phyloP scores from a whole-genome alignment of 2,113 vertebrate species.

The Upupa epops region DNA sequence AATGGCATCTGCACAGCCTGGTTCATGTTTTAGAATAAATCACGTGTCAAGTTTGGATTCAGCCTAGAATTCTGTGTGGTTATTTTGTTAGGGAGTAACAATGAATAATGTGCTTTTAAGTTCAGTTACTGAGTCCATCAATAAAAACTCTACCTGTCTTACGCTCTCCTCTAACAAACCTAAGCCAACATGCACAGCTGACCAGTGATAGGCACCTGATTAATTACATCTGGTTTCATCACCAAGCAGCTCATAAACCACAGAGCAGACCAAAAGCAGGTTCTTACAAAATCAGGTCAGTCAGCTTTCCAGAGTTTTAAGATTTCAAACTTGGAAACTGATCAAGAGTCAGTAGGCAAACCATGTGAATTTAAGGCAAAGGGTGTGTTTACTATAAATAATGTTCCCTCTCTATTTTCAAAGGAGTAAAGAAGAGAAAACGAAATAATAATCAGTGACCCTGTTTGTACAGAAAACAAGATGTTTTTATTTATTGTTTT shows the following conservation, averaged over 20 bases:
- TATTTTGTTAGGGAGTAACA: neutral
- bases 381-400: neutral
- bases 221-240: neutral
- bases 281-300: neutral
- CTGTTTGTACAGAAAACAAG: constrained; percentile 20
- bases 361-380: neutral
- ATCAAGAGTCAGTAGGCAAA: neutral
- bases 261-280: neutral
- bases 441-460: neutral
- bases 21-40: neutral
- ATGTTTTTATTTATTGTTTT: constrained; percentile 49
- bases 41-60: neutral
- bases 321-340: neutral
- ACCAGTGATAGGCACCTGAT: neutral
- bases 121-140: neutral
- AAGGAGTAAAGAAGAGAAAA: neutral
- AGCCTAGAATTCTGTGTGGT: neutral
- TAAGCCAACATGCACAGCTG: neutral
- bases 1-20: neutral
- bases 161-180: neutral
- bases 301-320: neutral
- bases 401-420: neutral
- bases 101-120: neutral
- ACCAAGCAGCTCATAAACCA: neutral
- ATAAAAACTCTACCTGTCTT: neutral